Evolutionary conservation across 2,888 invertebrate species (phyloP).

Genomic region (Clunio marinus): DNA sequence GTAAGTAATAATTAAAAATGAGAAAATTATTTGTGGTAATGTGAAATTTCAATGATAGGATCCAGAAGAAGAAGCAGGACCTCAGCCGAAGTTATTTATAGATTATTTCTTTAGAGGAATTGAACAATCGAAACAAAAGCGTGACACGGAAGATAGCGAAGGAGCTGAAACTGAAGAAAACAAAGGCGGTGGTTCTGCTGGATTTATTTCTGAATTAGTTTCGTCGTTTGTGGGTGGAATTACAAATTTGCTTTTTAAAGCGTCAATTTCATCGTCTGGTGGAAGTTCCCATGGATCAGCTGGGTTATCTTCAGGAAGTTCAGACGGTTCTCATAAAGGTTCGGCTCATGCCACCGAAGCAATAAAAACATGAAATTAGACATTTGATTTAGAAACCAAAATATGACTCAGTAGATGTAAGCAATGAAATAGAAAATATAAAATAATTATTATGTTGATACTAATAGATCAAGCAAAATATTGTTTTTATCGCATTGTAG

Average conservation of each 20-base stretch:
- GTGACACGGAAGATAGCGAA: constrained; percentile 42
- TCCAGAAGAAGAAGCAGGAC: constrained; percentile 49
- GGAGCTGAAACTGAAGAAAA: constrained; percentile 16
- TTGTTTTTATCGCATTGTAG: too few species aligned
- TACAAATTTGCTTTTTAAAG: constrained; percentile 47
- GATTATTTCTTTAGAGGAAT: constrained; percentile 47
- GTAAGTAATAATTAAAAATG: constrained; percentile 45
- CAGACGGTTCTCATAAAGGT: constrained; percentile 36
- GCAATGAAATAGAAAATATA: too few species aligned
- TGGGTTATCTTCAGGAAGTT: constrained; percentile 43
- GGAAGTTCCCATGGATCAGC: constrained; percentile 48
- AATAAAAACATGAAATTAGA: too few species aligned
- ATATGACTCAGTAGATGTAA: too few species aligned
- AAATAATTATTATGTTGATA: too few species aligned
- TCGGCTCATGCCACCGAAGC: too few species aligned
- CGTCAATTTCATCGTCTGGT: constrained; percentile 48
- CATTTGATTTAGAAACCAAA: too few species aligned
- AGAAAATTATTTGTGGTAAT: not conserved
- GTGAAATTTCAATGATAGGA: constrained; percentile 43
- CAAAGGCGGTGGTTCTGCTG: constrained; percentile 44
- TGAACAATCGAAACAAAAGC: constrained; percentile 46
- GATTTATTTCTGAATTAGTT: constrained; percentile 48
- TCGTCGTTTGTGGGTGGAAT: constrained; percentile 48
- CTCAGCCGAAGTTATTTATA: constrained; percentile 47
- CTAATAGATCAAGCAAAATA: too few species aligned